Conservation (phyloP, 1,140 invertebrate genomes). For the Temnothorax nylanderi region DNA sequence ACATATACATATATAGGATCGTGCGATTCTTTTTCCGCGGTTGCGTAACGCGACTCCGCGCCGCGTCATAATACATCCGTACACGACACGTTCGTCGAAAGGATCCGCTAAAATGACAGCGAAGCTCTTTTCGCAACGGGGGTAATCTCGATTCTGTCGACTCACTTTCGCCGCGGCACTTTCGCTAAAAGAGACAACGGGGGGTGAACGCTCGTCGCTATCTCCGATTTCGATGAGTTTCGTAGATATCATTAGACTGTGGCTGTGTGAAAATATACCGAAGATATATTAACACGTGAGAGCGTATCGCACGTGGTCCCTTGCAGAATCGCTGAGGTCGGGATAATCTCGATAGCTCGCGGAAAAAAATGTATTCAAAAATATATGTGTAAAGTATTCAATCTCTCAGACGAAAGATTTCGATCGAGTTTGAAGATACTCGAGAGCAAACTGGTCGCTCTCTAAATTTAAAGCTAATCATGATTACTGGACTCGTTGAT, state of each 20-base stretch:
- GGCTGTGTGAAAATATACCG: background rate
- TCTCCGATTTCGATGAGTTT: constrained; percentile 27
- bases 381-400: background rate
- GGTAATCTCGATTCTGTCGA: constrained; percentile 6
- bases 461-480: background rate
- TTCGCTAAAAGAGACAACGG: constrained; percentile 15
- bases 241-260: background rate
- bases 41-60: constrained; percentile 33
- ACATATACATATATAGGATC: constrained; percentile 26
- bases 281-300: background rate
- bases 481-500: background rate
- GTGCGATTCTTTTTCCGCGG: constrained; percentile 10
- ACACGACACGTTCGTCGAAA: background rate
- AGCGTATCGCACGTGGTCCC: background rate
- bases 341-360: background rate
- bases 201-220: background rate
- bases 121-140: background rate
- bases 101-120: constrained; percentile 7
- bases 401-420: background rate
- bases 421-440: background rate
- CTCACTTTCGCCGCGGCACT: constrained; percentile 50
- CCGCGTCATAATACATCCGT: constrained; percentile 13
- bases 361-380: no score
- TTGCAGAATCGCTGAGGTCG: background rate
- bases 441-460: background rate